phyloP scores from a whole-genome alignment of 1,140 invertebrate species.

The Vanessa tameamea region DNA sequence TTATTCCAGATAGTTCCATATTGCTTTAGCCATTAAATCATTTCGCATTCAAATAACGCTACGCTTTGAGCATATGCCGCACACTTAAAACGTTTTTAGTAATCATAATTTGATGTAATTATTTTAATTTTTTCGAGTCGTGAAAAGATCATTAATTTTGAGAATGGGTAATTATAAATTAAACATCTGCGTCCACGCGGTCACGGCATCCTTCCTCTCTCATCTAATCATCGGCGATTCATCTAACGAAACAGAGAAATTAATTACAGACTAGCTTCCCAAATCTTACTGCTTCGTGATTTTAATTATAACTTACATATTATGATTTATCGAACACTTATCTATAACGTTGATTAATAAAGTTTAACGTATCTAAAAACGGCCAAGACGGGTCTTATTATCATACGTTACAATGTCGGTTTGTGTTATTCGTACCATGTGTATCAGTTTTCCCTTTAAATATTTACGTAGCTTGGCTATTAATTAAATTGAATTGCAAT shows the following conservation, averaged over 20 bases:
- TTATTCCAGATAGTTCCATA: not conserved
- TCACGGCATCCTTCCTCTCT: slow-evolving; percentile 58
- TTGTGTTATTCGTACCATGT: not conserved
- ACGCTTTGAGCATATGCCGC: slow-evolving; percentile 18
- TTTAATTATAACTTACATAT: slow-evolving; percentile 72
- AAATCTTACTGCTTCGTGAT: slow-evolving; percentile 69
- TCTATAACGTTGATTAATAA: slow-evolving; percentile 62
- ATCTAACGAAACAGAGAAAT: slow-evolving; percentile 74
- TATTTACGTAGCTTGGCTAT: slow-evolving; percentile 24
- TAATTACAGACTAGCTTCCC: slow-evolving; percentile 72
- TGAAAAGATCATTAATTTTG: slow-evolving; percentile 69
- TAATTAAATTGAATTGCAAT: slow-evolving; percentile 63
- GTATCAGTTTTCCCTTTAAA: slow-evolving; percentile 8
- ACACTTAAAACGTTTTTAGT: slow-evolving; percentile 28
- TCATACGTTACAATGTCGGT: slow-evolving; percentile 7
- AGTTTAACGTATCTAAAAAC: slow-evolving; percentile 21
- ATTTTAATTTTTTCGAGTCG: slow-evolving; percentile 46
- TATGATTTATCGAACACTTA: slow-evolving; percentile 69
- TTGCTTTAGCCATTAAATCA: slow-evolving; percentile 10
- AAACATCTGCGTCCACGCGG: slow-evolving; percentile 71
- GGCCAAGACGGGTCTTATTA: slow-evolving; percentile 20
- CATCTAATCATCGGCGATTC: slow-evolving; percentile 75
- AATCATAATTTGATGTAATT: slow-evolving; percentile 42
- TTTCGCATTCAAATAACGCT: slow-evolving; percentile 21
- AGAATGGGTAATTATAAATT: slow-evolving; percentile 66